Evolutionary conservation across 2,888 invertebrate genomes (phyloP).

Genomic region (Branchipolynoe longqiensis): DNA sequence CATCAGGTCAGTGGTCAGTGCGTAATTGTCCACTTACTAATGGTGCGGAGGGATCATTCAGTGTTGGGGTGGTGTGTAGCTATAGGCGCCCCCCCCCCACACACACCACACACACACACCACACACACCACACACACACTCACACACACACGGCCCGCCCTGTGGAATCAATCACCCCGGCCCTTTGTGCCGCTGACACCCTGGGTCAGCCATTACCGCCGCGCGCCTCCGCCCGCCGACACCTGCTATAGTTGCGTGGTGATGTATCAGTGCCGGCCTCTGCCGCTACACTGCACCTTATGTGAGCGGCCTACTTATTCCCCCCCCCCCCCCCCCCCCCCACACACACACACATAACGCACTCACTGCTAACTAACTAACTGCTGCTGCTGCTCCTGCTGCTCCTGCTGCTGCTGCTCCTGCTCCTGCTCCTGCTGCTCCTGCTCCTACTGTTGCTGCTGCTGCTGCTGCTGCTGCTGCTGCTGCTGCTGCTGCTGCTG

Average conservation of each 20-base stretch:
- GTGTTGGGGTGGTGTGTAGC: background rate
- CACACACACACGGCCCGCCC: background rate
- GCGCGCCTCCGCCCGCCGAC: background rate
- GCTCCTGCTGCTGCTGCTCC: too few relatives aligned
- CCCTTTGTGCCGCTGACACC: conserved; percentile 33
- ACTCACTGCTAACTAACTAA: too few relatives aligned
- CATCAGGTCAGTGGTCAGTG: background rate
- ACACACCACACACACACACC: background rate
- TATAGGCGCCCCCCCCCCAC: background rate
- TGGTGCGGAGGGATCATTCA: background rate
- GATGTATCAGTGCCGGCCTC: conserved; percentile 36
- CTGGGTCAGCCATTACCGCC: conserved; percentile 36
- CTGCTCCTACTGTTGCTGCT: too few relatives aligned
- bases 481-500: too few relatives aligned
- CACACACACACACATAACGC: too few relatives aligned
- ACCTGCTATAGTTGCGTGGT: background rate
- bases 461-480: too few relatives aligned
- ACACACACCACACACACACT: background rate
- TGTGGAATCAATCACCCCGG: conserved; percentile 26
- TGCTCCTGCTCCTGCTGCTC: too few relatives aligned
- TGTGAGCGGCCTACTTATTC: too few relatives aligned
- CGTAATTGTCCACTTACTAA: conserved; percentile 30
- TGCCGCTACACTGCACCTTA: background rate
- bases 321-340: too few relatives aligned
- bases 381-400: too few relatives aligned